Conservation (phyloP, 2,888 invertebrate species). For the Trimorus sp. region DNA sequence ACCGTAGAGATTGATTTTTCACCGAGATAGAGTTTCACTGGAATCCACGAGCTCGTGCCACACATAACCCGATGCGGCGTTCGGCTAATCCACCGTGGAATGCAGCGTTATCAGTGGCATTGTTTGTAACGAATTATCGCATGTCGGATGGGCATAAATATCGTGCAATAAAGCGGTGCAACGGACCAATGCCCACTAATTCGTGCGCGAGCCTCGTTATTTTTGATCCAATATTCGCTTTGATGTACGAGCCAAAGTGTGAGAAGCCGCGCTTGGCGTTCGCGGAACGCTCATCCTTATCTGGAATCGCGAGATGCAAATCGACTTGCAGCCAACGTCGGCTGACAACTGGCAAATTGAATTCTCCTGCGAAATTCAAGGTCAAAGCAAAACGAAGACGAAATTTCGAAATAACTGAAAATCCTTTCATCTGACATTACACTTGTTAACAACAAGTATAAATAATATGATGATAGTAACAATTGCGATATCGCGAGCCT, state of each 20-base stretch:
- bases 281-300: conserved; percentile 51
- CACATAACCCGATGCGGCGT: conserved; percentile 26
- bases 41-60: conserved; percentile 25
- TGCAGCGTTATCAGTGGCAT: conserved; percentile 42
- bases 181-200: conserved; percentile 16
- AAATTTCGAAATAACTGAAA: conserved; percentile 3
- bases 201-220: conserved; percentile 32
- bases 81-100: conserved; percentile 35
- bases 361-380: conserved; percentile 69
- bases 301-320: conserved; percentile 64
- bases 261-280: conserved; percentile 39
- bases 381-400: conserved; percentile 22
- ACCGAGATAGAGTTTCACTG: conserved; percentile 23
- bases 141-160: conserved; percentile 18
- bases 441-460: too few species aligned
- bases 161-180: neutral
- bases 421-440: too few species aligned
- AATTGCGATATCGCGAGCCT: too few species aligned
- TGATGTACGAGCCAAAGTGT: conserved; percentile 55
- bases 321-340: conserved; percentile 46
- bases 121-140: conserved; percentile 51
- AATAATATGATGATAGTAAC: too few species aligned
- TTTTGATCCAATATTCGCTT: conserved; percentile 50
- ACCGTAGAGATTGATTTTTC: conserved; percentile 22
- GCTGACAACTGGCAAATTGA: conserved; percentile 75